Conservation (phyloP, 2,888 invertebrate species). For the Tetanocera ferruginea region DNA sequence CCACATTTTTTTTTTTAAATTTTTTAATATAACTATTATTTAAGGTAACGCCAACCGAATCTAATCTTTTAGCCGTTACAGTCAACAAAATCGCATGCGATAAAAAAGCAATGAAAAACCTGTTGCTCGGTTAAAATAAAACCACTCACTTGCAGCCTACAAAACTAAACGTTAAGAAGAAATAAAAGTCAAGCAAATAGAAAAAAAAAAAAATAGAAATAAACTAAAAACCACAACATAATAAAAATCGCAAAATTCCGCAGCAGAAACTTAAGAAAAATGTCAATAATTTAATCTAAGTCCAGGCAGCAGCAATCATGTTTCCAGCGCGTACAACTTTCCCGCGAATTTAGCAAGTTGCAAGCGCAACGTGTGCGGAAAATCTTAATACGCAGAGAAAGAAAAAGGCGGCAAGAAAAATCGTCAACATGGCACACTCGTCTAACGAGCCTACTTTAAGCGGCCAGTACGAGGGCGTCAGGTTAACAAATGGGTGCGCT, state of each 20-base stretch:
- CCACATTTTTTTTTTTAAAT: background rate
- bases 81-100: slow-evolving; percentile 9
- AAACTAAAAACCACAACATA: background rate
- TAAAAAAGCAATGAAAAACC: background rate
- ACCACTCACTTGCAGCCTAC: background rate
- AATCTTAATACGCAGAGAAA: slow-evolving; percentile 4
- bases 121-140: background rate
- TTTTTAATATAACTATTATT: background rate
- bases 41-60: background rate
- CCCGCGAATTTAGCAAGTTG: background rate
- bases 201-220: background rate
- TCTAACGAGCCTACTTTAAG: background rate
- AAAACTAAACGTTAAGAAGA: background rate
- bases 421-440: background rate
- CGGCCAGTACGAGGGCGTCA: background rate
- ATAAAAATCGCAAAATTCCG: slow-evolving; percentile 23
- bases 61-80: background rate
- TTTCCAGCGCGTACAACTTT: slow-evolving; percentile 43
- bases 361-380: slow-evolving; percentile 8
- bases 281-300: slow-evolving; percentile 28
- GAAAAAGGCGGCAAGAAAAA: background rate
- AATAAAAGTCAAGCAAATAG: background rate
- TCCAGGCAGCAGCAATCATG: slow-evolving; percentile 43
- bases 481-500: background rate
- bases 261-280: slow-evolving; percentile 15